Evolutionary conservation across 2,113 vertebrate species (phyloP).

Genomic region (Zapornia atra): DNA sequence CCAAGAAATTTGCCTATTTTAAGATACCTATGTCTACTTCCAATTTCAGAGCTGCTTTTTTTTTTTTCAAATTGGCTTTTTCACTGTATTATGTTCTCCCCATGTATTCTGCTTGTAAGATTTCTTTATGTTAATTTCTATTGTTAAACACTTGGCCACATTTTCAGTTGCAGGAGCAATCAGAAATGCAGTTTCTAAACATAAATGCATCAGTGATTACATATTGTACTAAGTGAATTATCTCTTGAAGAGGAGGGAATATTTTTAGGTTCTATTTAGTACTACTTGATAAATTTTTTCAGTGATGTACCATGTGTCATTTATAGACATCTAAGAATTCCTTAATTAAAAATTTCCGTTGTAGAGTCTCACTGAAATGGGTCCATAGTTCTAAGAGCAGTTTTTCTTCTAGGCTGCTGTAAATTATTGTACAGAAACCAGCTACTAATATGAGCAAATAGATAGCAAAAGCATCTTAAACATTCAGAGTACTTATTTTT

Average conservation of each 20-base stretch:
- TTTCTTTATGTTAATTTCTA: neutral
- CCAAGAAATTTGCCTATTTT: neutral
- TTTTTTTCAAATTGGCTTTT: neutral
- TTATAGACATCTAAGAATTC: neutral
- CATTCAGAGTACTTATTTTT: neutral
- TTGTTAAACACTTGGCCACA: neutral
- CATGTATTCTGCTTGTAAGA: neutral
- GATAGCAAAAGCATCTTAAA: neutral
- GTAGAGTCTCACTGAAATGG: neutral
- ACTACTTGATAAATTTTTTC: neutral
- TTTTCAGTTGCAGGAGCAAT: neutral
- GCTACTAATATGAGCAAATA: neutral
- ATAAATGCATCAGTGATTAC: neutral
- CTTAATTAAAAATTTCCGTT: neutral
- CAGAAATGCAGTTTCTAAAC: neutral
- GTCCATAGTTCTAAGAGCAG: neutral
- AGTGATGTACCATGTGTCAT: neutral
- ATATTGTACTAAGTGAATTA: neutral
- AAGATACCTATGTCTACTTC: neutral
- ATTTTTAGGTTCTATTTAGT: neutral
- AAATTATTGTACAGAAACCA: neutral
- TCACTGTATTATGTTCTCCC: neutral
- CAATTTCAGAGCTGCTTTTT: neutral
- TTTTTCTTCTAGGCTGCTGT: neutral
- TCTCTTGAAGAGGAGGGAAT: neutral